Evolutionary conservation across 2,797 vertebrate genomes (phyloP).

Genomic region (Cottoperca gobio): DNA sequence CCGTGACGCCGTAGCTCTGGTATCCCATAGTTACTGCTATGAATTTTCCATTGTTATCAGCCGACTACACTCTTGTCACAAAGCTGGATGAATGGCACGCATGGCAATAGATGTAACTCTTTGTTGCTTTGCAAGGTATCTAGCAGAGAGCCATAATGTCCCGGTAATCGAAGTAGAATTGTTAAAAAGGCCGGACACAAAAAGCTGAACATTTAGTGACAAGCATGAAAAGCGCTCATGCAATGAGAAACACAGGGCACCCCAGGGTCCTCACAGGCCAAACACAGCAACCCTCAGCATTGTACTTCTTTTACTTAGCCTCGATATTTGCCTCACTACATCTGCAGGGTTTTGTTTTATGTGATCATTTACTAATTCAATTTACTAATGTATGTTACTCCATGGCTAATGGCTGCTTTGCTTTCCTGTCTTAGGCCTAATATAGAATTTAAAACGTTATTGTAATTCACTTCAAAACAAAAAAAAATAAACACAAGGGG

Average conservation of each 20-base stretch:
- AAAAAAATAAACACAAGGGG: neutral
- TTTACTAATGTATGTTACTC: conserved; percentile 40
- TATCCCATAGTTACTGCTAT: conserved; percentile 89
- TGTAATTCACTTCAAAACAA: conserved; percentile 4
- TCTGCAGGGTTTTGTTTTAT: conserved; percentile 62
- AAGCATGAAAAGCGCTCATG: conserved; percentile 89
- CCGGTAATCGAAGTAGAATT: conserved; percentile 87
- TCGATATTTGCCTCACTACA: conserved; percentile 22
- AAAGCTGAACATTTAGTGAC: conserved; percentile 89
- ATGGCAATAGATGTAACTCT: conserved; percentile 89
- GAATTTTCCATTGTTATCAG: conserved; percentile 90
- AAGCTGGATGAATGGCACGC: conserved; percentile 87
- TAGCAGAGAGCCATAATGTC: conserved; percentile 90
- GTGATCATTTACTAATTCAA: conserved; percentile 55
- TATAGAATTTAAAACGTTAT: neutral
- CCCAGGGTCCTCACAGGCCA: conserved; percentile 61
- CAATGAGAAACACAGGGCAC: conserved; percentile 77
- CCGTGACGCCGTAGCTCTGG: conserved; percentile 84
- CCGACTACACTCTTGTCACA: conserved; percentile 86
- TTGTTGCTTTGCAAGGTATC: conserved; percentile 88
- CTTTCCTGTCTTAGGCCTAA: neutral
- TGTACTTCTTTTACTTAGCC: conserved; percentile 10
- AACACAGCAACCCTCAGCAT: conserved; percentile 41
- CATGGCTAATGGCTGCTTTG: conserved; percentile 1
- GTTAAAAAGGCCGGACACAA: conserved; percentile 87